Base-by-base conservation (phyloP, 2,797 vertebrate species). In the Delichon dasypus region DNA sequence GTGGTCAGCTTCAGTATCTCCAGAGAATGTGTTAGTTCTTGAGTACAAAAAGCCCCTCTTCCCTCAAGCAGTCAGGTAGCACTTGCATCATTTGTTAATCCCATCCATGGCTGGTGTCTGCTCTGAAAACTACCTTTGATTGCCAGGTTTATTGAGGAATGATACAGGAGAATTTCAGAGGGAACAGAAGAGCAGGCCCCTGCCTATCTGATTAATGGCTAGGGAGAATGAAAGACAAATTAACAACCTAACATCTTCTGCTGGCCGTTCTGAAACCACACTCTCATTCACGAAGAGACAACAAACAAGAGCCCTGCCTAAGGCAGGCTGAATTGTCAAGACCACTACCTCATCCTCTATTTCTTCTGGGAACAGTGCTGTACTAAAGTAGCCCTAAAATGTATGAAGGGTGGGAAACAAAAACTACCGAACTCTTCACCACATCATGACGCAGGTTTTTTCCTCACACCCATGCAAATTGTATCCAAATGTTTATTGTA, bases 401-500 rank as follows among this genome's bases (percentile, higher is more conserved):
- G 8, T 87, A 44, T 65, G 44, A 87, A 94, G 81, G 40, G 42
- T 89, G 79, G 66, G 62, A 77, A 88, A 57, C 3, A 2, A 80
- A 94, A 84, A 67, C 75, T 45, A 62, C 34, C 42, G 51, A 91
- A 61, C 51, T 91, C 84, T 86, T 81, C 4, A 14, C 51, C 17
- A 70, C 32, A 11, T 40, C 42, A 45, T 72, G 73, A 85, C 51
- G 40, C 23, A 67, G n/a, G 11, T 3, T 44, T 81, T 88, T 81
- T 20, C n/a, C 38, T 92, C 82, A 71, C 48, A 16, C 34, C 79
- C 71, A 36, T 71, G 36, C 51, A 85, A 94, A 91, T 84, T 88
- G 44, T 34, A 81, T 66, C 89, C 71, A 95, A 76, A 88, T 78
- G 60, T 90, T 95, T 76, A 53, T 79, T 94, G 55, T 55, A 86